phyloP scores from a whole-genome alignment of 2,797 vertebrate genomes.

The Rhinogobio ventralis region DNA sequence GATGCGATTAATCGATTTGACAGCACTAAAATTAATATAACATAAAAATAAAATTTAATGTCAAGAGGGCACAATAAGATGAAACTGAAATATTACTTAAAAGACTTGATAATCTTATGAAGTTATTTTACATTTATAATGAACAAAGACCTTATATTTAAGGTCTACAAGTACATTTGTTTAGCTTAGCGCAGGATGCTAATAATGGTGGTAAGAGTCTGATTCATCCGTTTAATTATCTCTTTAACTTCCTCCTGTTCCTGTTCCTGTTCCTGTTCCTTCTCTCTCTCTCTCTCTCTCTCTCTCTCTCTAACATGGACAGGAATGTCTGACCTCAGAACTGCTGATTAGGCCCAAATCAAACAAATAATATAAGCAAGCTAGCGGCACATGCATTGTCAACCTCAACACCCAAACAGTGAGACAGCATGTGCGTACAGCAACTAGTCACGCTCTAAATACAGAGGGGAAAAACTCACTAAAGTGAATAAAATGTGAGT shows the following conservation, averaged over 20 bases:
- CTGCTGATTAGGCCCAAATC: constrained; percentile 79
- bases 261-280: constrained; percentile 31
- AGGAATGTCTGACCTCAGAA: constrained; percentile 81
- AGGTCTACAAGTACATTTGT: constrained; percentile 18
- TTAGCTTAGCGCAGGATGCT: constrained; percentile 31
- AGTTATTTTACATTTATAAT: not conserved
- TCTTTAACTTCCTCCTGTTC: constrained; percentile 55
- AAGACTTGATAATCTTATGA: not conserved
- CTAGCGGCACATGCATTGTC: constrained; percentile 60
- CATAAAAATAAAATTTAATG: not conserved
- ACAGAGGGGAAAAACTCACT: constrained; percentile 46
- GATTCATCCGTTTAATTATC: constrained; percentile 57
- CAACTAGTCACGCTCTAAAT: constrained; percentile 70
- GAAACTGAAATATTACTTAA: not conserved
- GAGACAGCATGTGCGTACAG: constrained; percentile 55
- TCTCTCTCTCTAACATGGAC: constrained; percentile 62
- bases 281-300: constrained; percentile 27
- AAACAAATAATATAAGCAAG: constrained; percentile 67
- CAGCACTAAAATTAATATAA: not conserved
- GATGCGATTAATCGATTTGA: too few species aligned
- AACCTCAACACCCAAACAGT: constrained; percentile 54
- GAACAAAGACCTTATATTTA: not conserved
- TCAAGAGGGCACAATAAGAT: not conserved
- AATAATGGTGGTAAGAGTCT: constrained; percentile 50
- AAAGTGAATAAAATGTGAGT: not conserved